phyloP scores from a whole-genome alignment of 1,140 invertebrate species.

The Nylanderia fulva region DNA sequence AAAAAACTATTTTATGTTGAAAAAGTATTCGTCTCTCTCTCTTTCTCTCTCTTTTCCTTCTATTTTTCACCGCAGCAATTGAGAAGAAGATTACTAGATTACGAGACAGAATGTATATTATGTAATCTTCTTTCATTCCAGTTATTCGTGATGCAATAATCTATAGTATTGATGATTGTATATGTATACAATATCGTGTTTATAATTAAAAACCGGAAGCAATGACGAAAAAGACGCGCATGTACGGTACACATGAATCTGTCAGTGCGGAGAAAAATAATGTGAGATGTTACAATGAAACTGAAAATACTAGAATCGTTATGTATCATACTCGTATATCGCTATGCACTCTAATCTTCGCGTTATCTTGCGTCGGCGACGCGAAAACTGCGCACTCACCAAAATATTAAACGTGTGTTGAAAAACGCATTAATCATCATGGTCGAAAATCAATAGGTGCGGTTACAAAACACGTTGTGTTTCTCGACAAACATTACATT shows the following conservation, averaged over 20 bases:
- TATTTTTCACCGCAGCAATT: not conserved
- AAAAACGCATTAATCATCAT: slow-evolving; percentile 19
- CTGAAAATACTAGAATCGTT: slow-evolving; percentile 15
- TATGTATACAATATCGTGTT: not conserved
- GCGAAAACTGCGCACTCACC: slow-evolving; percentile 32
- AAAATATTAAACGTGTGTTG: slow-evolving; percentile 28
- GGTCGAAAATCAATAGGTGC: not conserved
- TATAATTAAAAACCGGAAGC: not conserved
- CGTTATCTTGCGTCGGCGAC: slow-evolving; percentile 14
- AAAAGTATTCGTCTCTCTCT: not conserved
- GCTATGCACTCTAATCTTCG: slow-evolving; percentile 14
- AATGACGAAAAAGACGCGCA: not conserved
- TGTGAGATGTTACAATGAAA: not conserved
- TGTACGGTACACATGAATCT: not conserved
- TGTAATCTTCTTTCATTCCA: not conserved
- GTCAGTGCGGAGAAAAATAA: not conserved
- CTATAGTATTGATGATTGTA: not conserved
- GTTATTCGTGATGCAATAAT: slow-evolving; percentile 7
- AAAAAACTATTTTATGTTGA: slow-evolving; percentile 14
- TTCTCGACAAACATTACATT: not conserved
- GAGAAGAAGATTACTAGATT: slow-evolving; percentile 5
- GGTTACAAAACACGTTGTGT: not conserved
- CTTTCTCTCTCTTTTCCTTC: no score
- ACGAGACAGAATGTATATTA: slow-evolving; percentile 8
- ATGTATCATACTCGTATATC: slow-evolving; percentile 2